Conservation (phyloP, 2,888 invertebrate genomes). For the Leptinotarsa tumamoca region DNA sequence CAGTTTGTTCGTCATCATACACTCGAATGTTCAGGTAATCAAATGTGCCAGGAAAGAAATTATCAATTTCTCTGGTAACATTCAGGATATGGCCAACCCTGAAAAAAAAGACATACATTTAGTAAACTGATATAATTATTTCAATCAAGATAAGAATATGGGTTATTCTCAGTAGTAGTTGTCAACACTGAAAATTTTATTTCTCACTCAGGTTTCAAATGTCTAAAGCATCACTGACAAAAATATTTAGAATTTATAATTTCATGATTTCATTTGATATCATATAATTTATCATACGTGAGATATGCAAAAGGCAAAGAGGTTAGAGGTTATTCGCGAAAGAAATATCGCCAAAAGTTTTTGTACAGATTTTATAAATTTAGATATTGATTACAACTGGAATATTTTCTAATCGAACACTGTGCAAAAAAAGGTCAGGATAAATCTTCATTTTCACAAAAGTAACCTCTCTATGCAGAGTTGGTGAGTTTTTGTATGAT, state of each 20-base stretch:
- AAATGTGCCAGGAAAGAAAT: slow-evolving; percentile 98
- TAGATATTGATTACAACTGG: background rate
- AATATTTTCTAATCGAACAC: background rate
- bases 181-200: slow-evolving; percentile 8
- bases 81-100: slow-evolving; percentile 97
- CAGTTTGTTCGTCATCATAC: slow-evolving; percentile 96
- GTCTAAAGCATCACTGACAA: slow-evolving; percentile 26
- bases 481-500: too few relatives aligned
- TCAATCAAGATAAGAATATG: background rate
- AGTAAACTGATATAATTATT: background rate
- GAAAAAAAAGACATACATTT: slow-evolving; percentile 44
- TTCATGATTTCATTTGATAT: too few relatives aligned
- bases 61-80: slow-evolving; percentile 98
- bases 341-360: background rate
- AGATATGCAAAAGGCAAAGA: background rate
- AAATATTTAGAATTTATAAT: background rate
- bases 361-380: background rate
- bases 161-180: background rate
- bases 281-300: too few relatives aligned
- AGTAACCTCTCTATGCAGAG: too few relatives aligned
- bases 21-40: slow-evolving; percentile 96
- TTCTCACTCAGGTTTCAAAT: slow-evolving; percentile 32
- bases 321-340: background rate
- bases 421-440: too few relatives aligned
- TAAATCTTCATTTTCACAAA: too few relatives aligned